phyloP scores from a whole-genome alignment of 2,113 vertebrate species.

The Cebidichthys violaceus region DNA sequence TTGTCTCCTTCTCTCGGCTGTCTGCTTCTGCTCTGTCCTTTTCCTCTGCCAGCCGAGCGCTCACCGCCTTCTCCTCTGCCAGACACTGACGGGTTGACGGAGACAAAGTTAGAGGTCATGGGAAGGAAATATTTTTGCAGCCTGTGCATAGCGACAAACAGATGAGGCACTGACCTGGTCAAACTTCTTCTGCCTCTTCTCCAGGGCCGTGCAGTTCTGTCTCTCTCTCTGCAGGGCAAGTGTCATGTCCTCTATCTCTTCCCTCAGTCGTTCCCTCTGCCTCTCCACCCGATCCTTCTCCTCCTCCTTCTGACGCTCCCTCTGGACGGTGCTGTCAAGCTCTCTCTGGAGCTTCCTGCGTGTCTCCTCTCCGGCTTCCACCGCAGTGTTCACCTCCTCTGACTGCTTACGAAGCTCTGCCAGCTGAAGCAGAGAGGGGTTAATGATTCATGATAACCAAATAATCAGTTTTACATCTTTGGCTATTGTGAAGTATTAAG shows the following conservation, averaged over 20 bases:
- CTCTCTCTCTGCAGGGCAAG: conserved; percentile 90
- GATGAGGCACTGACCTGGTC: conserved; percentile 86
- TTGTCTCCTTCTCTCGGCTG: conserved; percentile 90
- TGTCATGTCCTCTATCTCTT: conserved; percentile 90
- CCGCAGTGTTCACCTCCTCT: conserved; percentile 87
- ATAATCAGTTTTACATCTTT: neutral
- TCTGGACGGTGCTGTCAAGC: conserved; percentile 84
- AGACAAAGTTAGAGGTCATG: neutral
- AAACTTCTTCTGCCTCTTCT: conserved; percentile 94
- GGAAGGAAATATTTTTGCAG: neutral
- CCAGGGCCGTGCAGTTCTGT: conserved; percentile 88
- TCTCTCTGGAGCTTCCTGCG: conserved; percentile 88
- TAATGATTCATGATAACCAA: neutral
- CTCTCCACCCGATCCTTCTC: conserved; percentile 87
- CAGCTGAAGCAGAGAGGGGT: conserved; percentile 76
- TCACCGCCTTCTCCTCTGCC: conserved; percentile 90
- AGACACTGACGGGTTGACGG: conserved; percentile 82
- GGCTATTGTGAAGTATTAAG: neutral
- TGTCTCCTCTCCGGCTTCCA: conserved; percentile 87
- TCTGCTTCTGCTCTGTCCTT: conserved; percentile 90
- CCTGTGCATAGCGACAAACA: neutral
- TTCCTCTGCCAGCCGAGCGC: conserved; percentile 87
- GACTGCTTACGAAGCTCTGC: conserved; percentile 87
- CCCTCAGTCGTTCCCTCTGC: conserved; percentile 87
- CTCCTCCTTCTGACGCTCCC: conserved; percentile 87